Conservation (phyloP, 2,888 invertebrate species). For the Lutraria lutraria region DNA sequence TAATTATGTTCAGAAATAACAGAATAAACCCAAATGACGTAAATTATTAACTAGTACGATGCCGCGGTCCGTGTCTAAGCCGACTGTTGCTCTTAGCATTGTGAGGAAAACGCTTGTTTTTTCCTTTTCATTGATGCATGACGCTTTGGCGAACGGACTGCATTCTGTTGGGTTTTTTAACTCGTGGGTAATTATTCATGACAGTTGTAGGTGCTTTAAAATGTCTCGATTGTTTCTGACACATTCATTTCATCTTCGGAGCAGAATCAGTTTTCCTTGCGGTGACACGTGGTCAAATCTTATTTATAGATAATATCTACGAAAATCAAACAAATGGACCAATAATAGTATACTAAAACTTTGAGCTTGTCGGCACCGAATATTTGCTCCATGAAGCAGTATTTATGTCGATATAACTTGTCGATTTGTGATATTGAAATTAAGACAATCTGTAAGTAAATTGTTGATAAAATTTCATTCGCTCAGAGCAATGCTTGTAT, state of each 20-base stretch:
- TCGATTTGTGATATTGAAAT: neutral
- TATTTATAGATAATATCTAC: neutral
- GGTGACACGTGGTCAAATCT: neutral
- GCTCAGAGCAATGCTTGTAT: too few relatives aligned
- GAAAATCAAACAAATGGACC: constrained; percentile 31
- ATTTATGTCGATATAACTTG: neutral
- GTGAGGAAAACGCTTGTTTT: neutral
- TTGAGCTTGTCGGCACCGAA: constrained; percentile 9
- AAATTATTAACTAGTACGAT: neutral
- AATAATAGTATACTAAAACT: neutral
- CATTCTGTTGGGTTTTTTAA: neutral
- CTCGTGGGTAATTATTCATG: neutral
- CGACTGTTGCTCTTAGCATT: neutral
- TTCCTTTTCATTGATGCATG: neutral
- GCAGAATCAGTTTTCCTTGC: neutral
- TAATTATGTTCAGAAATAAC: constrained; percentile 38
- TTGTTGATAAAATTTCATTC: too few relatives aligned
- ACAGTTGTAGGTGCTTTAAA: neutral
- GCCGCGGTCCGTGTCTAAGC: neutral
- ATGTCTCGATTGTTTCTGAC: neutral
- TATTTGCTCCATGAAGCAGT: constrained; percentile 11
- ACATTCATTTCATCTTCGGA: neutral
- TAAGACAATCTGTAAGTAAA: too few relatives aligned
- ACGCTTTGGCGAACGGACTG: neutral
- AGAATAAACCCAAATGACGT: constrained; percentile 21